A percentile compares a stretch with the other conserved stretches of the same genome.
Evolutionary conservation across 2,888 invertebrate species (phyloP).

Genomic region (Cerastis rubricosa): DNA sequence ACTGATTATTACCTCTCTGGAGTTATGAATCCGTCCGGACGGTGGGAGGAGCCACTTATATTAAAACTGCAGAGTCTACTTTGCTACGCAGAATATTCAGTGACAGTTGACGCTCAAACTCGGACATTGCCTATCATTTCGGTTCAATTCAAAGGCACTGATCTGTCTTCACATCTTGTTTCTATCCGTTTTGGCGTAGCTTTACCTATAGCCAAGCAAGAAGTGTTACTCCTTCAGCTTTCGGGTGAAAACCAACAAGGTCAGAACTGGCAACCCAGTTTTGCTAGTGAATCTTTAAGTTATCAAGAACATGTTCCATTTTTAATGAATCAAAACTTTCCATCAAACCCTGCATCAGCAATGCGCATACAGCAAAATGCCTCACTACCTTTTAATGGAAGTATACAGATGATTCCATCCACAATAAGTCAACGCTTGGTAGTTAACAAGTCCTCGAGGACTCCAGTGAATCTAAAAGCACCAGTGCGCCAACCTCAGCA

Average conservation of each 20-base stretch:
- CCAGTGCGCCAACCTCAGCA: slow-evolving; percentile 83
- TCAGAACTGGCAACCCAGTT: slow-evolving; percentile 79
- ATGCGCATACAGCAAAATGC: slow-evolving; percentile 85
- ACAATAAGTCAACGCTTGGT: slow-evolving; percentile 81
- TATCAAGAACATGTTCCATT: slow-evolving; percentile 86
- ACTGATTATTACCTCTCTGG: slow-evolving; percentile 91
- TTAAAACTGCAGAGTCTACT: slow-evolving; percentile 84
- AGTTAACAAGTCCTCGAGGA: slow-evolving; percentile 81
- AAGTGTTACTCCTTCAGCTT: slow-evolving; percentile 79
- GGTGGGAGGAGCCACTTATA: slow-evolving; percentile 89
- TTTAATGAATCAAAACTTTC: slow-evolving; percentile 85
- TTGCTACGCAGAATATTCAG: slow-evolving; percentile 85
- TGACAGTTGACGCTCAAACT: slow-evolving; percentile 81
- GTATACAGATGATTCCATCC: slow-evolving; percentile 74
- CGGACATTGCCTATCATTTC: slow-evolving; percentile 85
- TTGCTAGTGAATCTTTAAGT: slow-evolving; percentile 73
- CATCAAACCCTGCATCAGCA: slow-evolving; percentile 85
- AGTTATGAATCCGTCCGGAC: slow-evolving; percentile 87
- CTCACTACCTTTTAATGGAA: slow-evolving; percentile 81
- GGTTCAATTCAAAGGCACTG: slow-evolving; percentile 86
- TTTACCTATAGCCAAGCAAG: slow-evolving; percentile 87
- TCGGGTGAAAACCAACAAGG: slow-evolving; percentile 74
- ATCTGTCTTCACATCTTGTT: slow-evolving; percentile 87
- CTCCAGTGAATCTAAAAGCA: slow-evolving; percentile 80
- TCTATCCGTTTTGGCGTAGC: slow-evolving; percentile 85